These are phyloP conservation scores for Crax fasciolata DNA, from an alignment of 2,797 vertebrate genomes.

Conservation along the genomic window DNA sequence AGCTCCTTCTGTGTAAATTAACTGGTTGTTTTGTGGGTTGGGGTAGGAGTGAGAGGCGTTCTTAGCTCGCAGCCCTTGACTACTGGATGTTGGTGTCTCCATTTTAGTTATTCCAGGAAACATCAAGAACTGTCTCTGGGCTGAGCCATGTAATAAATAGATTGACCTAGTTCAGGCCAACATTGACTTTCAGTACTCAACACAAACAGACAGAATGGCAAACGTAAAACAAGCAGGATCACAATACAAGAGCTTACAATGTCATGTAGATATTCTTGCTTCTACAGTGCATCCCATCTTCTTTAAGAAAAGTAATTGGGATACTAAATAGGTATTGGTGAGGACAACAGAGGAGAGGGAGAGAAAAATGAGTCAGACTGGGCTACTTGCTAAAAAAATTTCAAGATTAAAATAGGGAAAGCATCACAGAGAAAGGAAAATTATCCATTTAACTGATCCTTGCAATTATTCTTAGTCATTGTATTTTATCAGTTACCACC, in stretches of 20 bases:
- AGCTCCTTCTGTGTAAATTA: not conserved
- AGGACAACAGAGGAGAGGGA: not conserved
- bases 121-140: not conserved
- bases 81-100: not conserved
- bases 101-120: not conserved
- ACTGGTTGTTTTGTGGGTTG: not conserved
- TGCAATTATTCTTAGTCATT: not conserved
- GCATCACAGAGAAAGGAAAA: not conserved
- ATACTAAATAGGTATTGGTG: not conserved
- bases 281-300: not conserved
- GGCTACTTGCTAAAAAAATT: constrained; percentile 19
- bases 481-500: not conserved
- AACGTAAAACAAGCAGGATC: not conserved
- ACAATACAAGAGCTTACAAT: not conserved
- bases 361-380: constrained; percentile 19
- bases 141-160: not conserved
- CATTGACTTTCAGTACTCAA: not conserved
- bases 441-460: not conserved
- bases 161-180: not conserved
- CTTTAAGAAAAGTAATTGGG: not conserved
- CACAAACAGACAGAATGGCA: not conserved
- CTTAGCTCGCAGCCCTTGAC: not conserved
- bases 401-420: constrained; percentile 31
- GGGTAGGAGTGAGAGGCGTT: not conserved
- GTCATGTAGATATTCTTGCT: not conserved